Percentiles rank a stretch among this genome's conserved stretches.
Conservation (phyloP, 2,888 invertebrate genomes). For the Rhagophthalmus giganteus region DNA sequence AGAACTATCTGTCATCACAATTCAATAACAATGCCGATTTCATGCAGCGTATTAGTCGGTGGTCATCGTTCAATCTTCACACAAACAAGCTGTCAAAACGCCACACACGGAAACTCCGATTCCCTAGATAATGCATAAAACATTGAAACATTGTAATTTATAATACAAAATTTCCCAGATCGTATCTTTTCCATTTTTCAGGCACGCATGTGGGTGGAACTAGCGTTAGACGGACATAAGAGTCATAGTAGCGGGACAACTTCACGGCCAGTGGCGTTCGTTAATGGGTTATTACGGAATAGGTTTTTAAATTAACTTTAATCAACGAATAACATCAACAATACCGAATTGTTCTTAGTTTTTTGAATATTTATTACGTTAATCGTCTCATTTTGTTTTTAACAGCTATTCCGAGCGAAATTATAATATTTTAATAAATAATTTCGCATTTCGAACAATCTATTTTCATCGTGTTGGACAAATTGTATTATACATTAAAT, state of each 20-base stretch:
- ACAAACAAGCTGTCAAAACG: conserved; percentile 39
- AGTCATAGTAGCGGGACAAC: conserved; percentile 32
- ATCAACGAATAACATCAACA: conserved; percentile 46
- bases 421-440: background rate
- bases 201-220: conserved; percentile 34
- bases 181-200: conserved; percentile 38
- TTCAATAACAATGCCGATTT: conserved; percentile 36
- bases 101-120: conserved; percentile 41
- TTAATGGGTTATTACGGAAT: conserved; percentile 44
- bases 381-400: conserved; percentile 18
- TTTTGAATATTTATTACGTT: conserved; percentile 30
- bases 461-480: background rate
- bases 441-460: background rate
- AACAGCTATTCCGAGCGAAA: background rate
- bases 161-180: conserved; percentile 42
- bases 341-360: conserved; percentile 43
- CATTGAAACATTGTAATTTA: conserved; percentile 42
- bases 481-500: conserved; percentile 1
- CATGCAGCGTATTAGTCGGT: conserved; percentile 30
- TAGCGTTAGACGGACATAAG: conserved; percentile 36
- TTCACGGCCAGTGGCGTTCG: conserved; percentile 45
- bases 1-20: conserved; percentile 32
- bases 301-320: conserved; percentile 45
- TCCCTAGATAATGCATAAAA: conserved; percentile 40
- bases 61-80: conserved; percentile 39